Conservation (phyloP, 2,888 invertebrate species). For the Drosophila niveifrons region DNA sequence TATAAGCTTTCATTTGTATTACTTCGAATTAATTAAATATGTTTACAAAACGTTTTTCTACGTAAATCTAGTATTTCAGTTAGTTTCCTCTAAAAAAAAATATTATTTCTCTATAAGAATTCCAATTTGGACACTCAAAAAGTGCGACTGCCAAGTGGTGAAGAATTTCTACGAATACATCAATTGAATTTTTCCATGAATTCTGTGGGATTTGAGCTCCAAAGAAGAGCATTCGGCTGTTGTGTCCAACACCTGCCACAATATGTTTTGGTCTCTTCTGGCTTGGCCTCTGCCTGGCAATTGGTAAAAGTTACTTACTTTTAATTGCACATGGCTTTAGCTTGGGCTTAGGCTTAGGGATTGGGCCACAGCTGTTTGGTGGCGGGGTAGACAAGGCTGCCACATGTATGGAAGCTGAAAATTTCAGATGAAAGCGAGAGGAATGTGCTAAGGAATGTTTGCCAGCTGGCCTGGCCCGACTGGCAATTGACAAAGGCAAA, state of each 20-base stretch:
- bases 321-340: slow-evolving; percentile 65
- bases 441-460: slow-evolving; percentile 57
- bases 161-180: not conserved
- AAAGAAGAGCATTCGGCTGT: slow-evolving; percentile 13
- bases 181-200: not conserved
- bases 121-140: not conserved
- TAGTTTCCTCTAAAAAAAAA: not conserved
- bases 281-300: slow-evolving; percentile 18
- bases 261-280: not conserved
- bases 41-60: not conserved
- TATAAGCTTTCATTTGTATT: not conserved
- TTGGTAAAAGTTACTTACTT: slow-evolving; percentile 46
- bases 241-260: not conserved
- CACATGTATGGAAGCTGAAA: slow-evolving; percentile 25
- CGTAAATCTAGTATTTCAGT: not conserved
- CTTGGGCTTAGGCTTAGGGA: not conserved
- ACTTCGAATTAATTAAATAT: not conserved
- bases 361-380: slow-evolving; percentile 41
- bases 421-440: slow-evolving; percentile 59
- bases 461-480: slow-evolving; percentile 53
- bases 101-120: not conserved
- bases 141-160: not conserved
- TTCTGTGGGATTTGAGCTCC: too few relatives aligned
- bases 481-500: slow-evolving; percentile 73
- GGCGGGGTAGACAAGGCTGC: slow-evolving; percentile 2